Evolutionary conservation across 2,888 invertebrate species (phyloP), one percentile per base, ranked within the genome.

Genomic region (Steinernema hermaphroditum): DNA sequence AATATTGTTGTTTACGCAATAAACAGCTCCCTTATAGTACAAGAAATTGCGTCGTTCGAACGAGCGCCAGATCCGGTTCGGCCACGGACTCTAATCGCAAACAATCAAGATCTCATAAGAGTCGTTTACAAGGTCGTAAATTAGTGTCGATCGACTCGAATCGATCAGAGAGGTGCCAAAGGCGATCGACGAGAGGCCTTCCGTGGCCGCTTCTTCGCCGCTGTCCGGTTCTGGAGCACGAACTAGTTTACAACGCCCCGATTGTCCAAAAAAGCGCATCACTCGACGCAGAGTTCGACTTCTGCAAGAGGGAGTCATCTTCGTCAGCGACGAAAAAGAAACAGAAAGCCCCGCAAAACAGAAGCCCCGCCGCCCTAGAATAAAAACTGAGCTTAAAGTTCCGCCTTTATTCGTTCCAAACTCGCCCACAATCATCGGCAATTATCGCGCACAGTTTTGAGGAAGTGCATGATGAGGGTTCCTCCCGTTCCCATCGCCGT

Each of bases 401-500:
- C 19, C 49, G n/a, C n/a, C 4, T 49, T 49, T 49, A 49, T 49
- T 49, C 16, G 49, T 49, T 37, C 12, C 37, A 37, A 12, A 37
- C 12, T 37, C 12, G 37, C n/a, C n/a, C n/a, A 37, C 12, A 4
- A 41, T 16, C 27, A 19, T 4, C 2, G 22, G 8, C 41, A 69
- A 22, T 71, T 34, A 34, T 75, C 68, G 2, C 75, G 70, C 6
- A 73, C 24, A 24, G 50, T 34, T 68, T 73, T 73, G 49, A 75
- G 50, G 34, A 75, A 75, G 32, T 29, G 70, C 73, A 73, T 73
- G 16, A 75, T 24, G 27, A 37, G 44, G 0, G 75, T 75, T n/a
- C 75, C 75, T 4, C 75, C 75, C 27, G 75, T 75, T 32, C 75
- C 75, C 4, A 27, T 29, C 44, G 8, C 54, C 24, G 46, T 46